phyloP scores from a whole-genome alignment of 2,797 vertebrate species.

The Eidolon dupreanum region DNA sequence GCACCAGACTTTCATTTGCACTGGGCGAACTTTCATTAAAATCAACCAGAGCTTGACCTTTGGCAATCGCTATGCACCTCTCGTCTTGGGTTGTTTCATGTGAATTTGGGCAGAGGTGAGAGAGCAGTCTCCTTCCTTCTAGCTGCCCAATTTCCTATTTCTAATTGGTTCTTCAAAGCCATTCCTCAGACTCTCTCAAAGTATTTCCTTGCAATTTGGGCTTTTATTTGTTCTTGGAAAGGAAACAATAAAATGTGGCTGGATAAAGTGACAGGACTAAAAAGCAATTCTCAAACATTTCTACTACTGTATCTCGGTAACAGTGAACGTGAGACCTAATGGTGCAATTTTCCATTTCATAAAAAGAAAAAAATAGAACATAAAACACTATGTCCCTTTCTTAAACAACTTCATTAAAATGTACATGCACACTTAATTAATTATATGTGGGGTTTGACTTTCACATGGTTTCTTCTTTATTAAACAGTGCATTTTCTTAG shows the following conservation, averaged over 20 bases:
- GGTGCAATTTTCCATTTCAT: too few relatives aligned
- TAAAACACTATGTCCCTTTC: neutral
- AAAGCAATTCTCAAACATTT: neutral
- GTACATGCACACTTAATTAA: neutral
- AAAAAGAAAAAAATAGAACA: too few relatives aligned
- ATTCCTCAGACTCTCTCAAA: neutral
- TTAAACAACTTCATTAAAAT: neutral
- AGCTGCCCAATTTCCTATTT: neutral
- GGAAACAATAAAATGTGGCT: neutral
- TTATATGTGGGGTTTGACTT: neutral
- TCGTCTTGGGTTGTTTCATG: neutral
- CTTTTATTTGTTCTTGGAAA: neutral
- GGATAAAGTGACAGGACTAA: neutral
- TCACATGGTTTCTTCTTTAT: neutral
- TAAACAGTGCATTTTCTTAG: neutral
- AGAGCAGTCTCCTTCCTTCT: fast-evolving
- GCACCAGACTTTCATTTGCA: neutral
- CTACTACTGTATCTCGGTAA: neutral
- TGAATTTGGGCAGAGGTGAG: neutral
- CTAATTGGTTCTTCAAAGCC: neutral
- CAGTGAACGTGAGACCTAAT: neutral
- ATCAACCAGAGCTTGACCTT: neutral
- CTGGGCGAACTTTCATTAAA: neutral
- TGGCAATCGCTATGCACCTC: fast-evolving
- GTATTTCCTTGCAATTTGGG: neutral